A percentile compares a stretch with the other conserved stretches of the same genome.
Evolutionary conservation across 2,797 vertebrate genomes (phyloP).

Genomic region (Centroberyx gerrardi): DNA sequence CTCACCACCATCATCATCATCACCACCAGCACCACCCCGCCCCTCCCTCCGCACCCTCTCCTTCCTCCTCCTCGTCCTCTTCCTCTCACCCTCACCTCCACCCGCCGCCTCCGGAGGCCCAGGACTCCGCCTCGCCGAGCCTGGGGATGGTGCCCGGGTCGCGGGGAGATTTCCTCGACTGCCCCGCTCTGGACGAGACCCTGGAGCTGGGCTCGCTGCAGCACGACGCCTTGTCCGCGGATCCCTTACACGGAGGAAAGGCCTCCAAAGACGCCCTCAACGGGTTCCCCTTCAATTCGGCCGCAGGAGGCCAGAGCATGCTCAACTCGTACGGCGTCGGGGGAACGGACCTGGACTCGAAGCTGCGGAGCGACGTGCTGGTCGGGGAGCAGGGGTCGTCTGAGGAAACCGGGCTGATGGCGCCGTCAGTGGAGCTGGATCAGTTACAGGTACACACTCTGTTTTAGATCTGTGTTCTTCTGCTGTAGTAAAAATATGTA

Average conservation of each 20-base stretch:
- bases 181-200: constrained; percentile 83
- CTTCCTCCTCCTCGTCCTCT: constrained; percentile 67
- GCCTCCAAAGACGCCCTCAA: constrained; percentile 85
- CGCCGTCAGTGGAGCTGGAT: constrained; percentile 85
- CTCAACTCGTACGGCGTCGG: constrained; percentile 87
- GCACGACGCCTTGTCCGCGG: constrained; percentile 79
- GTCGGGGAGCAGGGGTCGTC: constrained; percentile 87
- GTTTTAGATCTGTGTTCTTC: not conserved
- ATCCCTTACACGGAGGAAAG: constrained; percentile 82
- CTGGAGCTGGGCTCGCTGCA: constrained; percentile 84
- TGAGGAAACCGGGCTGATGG: constrained; percentile 87
- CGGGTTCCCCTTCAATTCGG: constrained; percentile 88
- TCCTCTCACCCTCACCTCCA: constrained; percentile 67
- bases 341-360: constrained; percentile 78
- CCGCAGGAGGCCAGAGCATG: constrained; percentile 87
- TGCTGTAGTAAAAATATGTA: too few relatives aligned
- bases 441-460: constrained; percentile 76
- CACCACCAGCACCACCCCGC: constrained; percentile 72
- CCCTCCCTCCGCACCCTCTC: constrained; percentile 58
- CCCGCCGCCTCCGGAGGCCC: constrained; percentile 63
- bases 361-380: constrained; percentile 85
- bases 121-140: constrained; percentile 64
- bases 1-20: constrained; percentile 55
- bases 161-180: constrained; percentile 85
- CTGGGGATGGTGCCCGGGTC: constrained; percentile 75